Conservation (phyloP, 2,797 vertebrate species). For the Salarias fasciatus region DNA sequence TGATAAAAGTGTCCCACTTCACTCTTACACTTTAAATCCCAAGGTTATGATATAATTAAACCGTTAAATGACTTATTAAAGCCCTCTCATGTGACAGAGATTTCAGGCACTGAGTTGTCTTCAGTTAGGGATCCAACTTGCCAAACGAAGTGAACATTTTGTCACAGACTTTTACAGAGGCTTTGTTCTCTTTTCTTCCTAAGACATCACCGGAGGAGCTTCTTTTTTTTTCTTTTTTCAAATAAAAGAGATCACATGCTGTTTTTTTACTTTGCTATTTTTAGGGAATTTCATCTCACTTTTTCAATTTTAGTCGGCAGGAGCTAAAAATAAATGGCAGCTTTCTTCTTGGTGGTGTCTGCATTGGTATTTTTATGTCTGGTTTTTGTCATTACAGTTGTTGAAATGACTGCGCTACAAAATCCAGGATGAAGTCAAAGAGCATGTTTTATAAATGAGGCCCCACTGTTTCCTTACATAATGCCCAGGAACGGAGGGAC, state of each 20-base stretch:
- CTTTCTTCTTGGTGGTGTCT: background rate
- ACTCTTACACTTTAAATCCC: constrained; percentile 12
- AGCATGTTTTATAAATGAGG: constrained; percentile 41
- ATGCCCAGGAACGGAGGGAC: constrained; percentile 55
- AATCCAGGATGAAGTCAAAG: constrained; percentile 39
- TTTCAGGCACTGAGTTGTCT: background rate
- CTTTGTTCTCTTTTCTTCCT: constrained; percentile 27
- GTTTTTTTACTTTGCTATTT: constrained; percentile 9
- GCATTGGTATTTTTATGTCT: background rate
- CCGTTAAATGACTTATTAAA: constrained; percentile 18
- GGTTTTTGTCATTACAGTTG: constrained; percentile 17
- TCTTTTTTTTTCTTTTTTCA: background rate
- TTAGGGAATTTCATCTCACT: constrained; percentile 1
- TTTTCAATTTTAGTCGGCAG: constrained; percentile 13
- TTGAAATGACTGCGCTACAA: too few species aligned
- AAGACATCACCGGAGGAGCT: background rate
- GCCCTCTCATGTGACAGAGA: background rate
- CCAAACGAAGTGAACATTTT: constrained; percentile 19
- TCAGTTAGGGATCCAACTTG: constrained; percentile 19
- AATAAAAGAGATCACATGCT: constrained; percentile 13
- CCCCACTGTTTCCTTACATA: constrained; percentile 56
- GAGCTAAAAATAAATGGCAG: constrained; percentile 22
- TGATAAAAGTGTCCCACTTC: constrained; percentile 4
- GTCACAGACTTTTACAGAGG: constrained; percentile 7
- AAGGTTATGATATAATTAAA: constrained; percentile 4